Percentiles rank a stretch among this genome's conserved stretches.
Evolutionary conservation across 1,140 invertebrate genomes (phyloP).

Genomic region (Lepeophtheirus salmonis): DNA sequence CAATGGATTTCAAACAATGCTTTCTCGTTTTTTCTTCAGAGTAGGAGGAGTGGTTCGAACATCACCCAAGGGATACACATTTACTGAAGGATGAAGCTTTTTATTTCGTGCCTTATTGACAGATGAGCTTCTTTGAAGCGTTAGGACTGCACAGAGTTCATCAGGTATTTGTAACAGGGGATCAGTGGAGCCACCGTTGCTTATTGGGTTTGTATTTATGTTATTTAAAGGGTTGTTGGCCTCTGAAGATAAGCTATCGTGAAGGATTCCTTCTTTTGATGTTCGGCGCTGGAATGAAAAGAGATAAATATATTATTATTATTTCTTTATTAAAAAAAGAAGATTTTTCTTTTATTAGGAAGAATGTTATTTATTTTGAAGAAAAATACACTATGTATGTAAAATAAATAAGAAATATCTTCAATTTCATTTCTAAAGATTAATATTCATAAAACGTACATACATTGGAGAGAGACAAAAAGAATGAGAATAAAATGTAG

Average conservation of each 20-base stretch:
- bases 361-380: neutral
- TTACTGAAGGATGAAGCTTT: neutral
- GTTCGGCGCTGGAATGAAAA: conserved; percentile 5
- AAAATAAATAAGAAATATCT: no score
- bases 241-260: neutral
- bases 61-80: neutral
- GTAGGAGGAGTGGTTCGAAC: conserved; percentile 5
- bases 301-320: neutral
- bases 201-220: no score
- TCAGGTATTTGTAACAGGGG: conserved; percentile 10
- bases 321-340: neutral
- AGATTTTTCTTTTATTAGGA: neutral
- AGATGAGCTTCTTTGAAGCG: neutral
- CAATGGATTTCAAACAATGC: conserved; percentile 7
- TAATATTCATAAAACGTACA: no score
- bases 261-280: conserved; percentile 4
- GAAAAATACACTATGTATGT: neutral
- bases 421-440: no score
- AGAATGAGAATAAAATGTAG: no score
- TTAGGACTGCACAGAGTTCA: conserved; percentile 10
- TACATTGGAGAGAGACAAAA: no score
- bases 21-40: conserved; percentile 15
- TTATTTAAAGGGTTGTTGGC: no score
- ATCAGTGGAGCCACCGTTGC: neutral
- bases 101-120: neutral